Evolutionary conservation across 2,113 vertebrate genomes (phyloP).

Genomic region (Istiophorus platypterus): DNA sequence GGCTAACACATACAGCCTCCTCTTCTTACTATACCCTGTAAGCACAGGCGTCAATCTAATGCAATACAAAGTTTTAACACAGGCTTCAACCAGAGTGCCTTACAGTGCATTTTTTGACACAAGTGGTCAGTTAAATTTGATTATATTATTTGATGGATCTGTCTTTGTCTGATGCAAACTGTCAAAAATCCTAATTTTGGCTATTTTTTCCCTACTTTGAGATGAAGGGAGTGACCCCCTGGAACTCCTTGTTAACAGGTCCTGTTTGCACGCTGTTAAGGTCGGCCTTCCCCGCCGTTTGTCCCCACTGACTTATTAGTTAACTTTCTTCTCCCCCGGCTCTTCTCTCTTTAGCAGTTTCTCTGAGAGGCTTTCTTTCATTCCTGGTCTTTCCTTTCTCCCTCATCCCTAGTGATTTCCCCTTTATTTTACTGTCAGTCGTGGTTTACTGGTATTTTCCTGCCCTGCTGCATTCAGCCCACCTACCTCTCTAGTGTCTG

Average conservation of each 20-base stretch:
- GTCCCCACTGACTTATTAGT: slow-evolving; percentile 47
- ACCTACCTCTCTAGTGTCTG: slow-evolving; percentile 3
- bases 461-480: slow-evolving; percentile 18
- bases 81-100: not conserved
- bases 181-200: slow-evolving; percentile 56
- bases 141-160: slow-evolving; percentile 27
- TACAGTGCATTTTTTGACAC: not conserved
- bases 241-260: slow-evolving; percentile 76
- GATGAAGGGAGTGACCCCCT: slow-evolving; percentile 37
- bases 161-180: slow-evolving; percentile 40
- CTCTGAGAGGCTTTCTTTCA: slow-evolving; percentile 55
- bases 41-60: slow-evolving; percentile 20
- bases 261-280: slow-evolving; percentile 70
- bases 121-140: not conserved
- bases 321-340: slow-evolving; percentile 47
- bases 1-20: slow-evolving; percentile 41
- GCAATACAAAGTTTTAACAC: slow-evolving; percentile 21
- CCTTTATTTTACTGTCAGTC: not conserved
- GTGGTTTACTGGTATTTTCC: slow-evolving; percentile 42
- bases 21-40: slow-evolving; percentile 15
- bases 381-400: slow-evolving; percentile 48
- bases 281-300: slow-evolving; percentile 15
- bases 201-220: slow-evolving; percentile 59
- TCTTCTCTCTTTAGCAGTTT: slow-evolving; percentile 32
- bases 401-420: slow-evolving; percentile 36